Conservation (phyloP, 2,113 vertebrate genomes). For the Prionailurus bengalensis region DNA sequence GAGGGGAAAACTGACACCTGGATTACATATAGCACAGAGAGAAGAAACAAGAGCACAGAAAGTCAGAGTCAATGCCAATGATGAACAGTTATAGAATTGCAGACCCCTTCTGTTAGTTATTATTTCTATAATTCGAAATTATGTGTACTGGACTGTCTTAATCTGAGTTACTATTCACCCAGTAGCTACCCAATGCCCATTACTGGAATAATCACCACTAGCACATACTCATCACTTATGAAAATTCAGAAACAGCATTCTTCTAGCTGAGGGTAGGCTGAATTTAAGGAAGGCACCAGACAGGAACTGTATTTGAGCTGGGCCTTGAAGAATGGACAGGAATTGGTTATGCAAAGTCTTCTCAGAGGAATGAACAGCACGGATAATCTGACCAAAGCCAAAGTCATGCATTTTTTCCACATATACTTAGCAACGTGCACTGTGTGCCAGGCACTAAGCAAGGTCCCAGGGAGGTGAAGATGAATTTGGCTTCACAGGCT, state of each 20-base stretch:
- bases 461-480: not conserved
- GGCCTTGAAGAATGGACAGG: not conserved
- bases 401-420: not conserved
- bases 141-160: not conserved
- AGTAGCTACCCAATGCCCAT: not conserved
- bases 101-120: not conserved
- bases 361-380: not conserved
- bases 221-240: slow-evolving; percentile 3
- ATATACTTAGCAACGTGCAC: not conserved
- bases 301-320: not conserved
- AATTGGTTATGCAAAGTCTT: not conserved
- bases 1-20: not conserved
- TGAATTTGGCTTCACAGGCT: not conserved
- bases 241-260: slow-evolving; percentile 37
- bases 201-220: not conserved
- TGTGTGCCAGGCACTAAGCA: not conserved
- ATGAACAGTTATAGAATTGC: not conserved
- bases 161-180: slow-evolving; percentile 3
- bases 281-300: not conserved
- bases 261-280: not conserved
- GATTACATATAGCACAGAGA: not conserved
- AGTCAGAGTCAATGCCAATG: not conserved
- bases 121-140: slow-evolving; percentile 18
- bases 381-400: not conserved
- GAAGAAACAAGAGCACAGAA: not conserved